Percentiles rank a stretch among this genome's conserved stretches.
Conservation (phyloP, 2,797 vertebrate species). For the Brachymystax lenok region DNA sequence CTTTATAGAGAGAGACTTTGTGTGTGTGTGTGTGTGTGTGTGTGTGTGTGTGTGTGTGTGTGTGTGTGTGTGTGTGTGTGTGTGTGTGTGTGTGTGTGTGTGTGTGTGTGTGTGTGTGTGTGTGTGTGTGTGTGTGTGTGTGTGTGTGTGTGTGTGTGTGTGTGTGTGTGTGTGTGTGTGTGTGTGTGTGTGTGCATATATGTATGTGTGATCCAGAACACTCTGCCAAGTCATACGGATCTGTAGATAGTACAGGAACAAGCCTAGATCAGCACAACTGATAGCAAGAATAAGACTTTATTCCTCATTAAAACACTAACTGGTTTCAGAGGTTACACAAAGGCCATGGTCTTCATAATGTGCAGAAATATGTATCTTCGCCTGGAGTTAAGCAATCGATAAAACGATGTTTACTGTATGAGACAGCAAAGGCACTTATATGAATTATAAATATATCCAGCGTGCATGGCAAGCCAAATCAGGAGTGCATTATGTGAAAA, state of each 20-base stretch:
- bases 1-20: not conserved
- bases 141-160: too few species aligned
- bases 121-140: not conserved
- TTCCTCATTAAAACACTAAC: constrained; percentile 17
- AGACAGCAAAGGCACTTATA: not conserved
- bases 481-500: not conserved
- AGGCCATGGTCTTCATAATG: not conserved
- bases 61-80: too few species aligned
- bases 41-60: too few species aligned
- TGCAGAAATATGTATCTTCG: not conserved
- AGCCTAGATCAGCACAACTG: constrained; percentile 74
- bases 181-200: too few species aligned
- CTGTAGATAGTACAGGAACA: constrained; percentile 54
- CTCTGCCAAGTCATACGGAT: constrained; percentile 23
- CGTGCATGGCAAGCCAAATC: not conserved
- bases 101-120: not conserved
- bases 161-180: too few species aligned
- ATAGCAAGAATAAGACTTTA: constrained; percentile 71
- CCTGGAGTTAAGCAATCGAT: not conserved
- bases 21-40: too few species aligned
- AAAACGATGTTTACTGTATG: not conserved
- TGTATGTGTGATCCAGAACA: not conserved
- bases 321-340: not conserved
- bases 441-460: not conserved
- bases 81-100: not conserved